A percentile compares a stretch with the other conserved stretches of the same genome.
phyloP scores from a whole-genome alignment of 2,113 vertebrate genomes.

The Sterrhoptilus dennistouni region DNA sequence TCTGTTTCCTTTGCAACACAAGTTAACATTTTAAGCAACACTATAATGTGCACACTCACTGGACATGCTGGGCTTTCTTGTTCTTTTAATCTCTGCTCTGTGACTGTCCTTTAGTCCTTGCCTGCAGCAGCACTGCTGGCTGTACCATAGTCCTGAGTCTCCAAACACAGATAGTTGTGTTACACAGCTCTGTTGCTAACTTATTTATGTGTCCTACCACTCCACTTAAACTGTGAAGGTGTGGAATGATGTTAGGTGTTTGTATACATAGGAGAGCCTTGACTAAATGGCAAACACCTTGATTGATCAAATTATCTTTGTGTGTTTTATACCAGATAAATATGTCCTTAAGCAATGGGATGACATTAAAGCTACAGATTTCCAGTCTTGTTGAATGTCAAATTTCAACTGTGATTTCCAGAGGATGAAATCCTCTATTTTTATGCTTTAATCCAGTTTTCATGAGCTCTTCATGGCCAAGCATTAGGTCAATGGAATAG shows the following conservation, averaged over 20 bases:
- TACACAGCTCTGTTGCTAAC: background rate
- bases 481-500: background rate
- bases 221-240: background rate
- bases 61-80: background rate
- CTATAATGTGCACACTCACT: rapidly evolving
- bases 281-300: background rate
- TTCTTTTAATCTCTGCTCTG: background rate
- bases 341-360: background rate
- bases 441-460: background rate
- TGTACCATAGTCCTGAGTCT: background rate
- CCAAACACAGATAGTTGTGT: background rate
- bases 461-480: background rate
- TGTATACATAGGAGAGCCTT: background rate
- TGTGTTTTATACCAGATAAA: background rate
- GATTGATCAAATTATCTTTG: background rate
- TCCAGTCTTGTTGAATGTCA: background rate
- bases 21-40: background rate
- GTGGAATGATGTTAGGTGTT: background rate
- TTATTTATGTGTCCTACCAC: background rate
- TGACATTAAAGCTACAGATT: background rate
- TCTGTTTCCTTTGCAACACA: background rate
- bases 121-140: conserved; percentile 10
- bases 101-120: background rate
- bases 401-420: background rate
- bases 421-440: background rate